phyloP scores from a whole-genome alignment of 2,888 invertebrate species.

The Xylocampa areola region DNA sequence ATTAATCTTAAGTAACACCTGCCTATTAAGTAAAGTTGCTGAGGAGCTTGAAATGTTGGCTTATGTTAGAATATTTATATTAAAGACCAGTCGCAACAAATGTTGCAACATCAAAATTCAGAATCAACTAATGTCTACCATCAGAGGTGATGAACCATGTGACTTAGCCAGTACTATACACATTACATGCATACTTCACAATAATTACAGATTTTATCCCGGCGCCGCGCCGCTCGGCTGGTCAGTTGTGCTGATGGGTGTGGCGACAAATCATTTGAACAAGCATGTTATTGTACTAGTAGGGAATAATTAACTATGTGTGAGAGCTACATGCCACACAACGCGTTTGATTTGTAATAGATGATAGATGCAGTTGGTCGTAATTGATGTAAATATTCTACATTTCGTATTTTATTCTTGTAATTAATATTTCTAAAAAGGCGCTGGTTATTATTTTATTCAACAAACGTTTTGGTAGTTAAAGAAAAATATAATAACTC shows the following conservation, averaged over 20 bases:
- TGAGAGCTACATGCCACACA: conserved; percentile 22
- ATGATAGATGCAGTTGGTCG: background rate
- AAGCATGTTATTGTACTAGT: conserved; percentile 3
- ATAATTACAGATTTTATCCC: conserved; percentile 38
- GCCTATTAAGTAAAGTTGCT: too few species aligned
- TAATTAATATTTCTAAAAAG: too few species aligned
- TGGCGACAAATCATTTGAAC: conserved; percentile 30
- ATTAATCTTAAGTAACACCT: too few species aligned
- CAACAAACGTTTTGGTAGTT: background rate
- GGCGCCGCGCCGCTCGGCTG: conserved; percentile 11
- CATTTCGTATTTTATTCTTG: too few species aligned
- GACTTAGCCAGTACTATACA: conserved; percentile 19
- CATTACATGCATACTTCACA: conserved; percentile 11
- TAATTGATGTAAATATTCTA: too few species aligned
- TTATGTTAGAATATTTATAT: too few species aligned
- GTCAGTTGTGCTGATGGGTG: background rate
- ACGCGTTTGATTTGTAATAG: background rate
- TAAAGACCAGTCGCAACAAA: too few species aligned
- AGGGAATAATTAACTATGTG: conserved; percentile 29
- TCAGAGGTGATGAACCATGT: conserved; percentile 48
- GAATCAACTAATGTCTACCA: too few species aligned
- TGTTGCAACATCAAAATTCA: too few species aligned
- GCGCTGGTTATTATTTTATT: background rate
- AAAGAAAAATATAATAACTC: conserved; percentile 4
- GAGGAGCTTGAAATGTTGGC: too few species aligned